These are phyloP conservation scores for Seriola aureovittata DNA, from an alignment of 2,113 vertebrate species.

Conservation along the genomic window DNA sequence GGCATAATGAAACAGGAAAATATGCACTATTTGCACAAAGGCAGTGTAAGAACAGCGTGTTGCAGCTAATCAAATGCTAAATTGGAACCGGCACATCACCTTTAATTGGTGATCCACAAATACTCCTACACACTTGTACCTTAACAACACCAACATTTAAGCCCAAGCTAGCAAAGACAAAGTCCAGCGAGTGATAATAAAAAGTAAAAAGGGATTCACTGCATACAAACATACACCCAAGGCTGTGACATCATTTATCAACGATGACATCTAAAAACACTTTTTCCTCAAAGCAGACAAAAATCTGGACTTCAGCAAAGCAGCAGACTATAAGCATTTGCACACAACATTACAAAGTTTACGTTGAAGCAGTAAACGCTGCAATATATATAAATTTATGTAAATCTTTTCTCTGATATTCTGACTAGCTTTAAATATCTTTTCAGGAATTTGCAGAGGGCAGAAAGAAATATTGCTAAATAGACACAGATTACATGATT, in stretches of 20 bases:
- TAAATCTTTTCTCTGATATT: not conserved
- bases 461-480: not conserved
- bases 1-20: slow-evolving; percentile 11
- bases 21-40: slow-evolving; percentile 16
- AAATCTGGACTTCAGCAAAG: too few species aligned
- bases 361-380: not conserved
- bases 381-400: not conserved
- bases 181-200: slow-evolving; percentile 5
- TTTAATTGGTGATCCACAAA: slow-evolving; percentile 55
- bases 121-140: slow-evolving; percentile 32
- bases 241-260: not conserved
- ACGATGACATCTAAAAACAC: not conserved
- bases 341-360: not conserved
- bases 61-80: slow-evolving; percentile 22
- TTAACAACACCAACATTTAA: slow-evolving; percentile 31
- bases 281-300: not conserved
- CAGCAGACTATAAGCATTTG: too few species aligned
- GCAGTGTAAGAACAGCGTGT: slow-evolving; percentile 7
- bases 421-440: not conserved
- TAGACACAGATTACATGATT: not conserved
- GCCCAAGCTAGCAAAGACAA: not conserved
- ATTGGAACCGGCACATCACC: slow-evolving; percentile 19
- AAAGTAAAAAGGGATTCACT: not conserved
- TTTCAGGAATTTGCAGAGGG: not conserved
- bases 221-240: not conserved